These are phyloP conservation scores for Chloroclystis v-ata DNA, from an alignment of 2,888 invertebrate species.

Conservation along the genomic window DNA sequence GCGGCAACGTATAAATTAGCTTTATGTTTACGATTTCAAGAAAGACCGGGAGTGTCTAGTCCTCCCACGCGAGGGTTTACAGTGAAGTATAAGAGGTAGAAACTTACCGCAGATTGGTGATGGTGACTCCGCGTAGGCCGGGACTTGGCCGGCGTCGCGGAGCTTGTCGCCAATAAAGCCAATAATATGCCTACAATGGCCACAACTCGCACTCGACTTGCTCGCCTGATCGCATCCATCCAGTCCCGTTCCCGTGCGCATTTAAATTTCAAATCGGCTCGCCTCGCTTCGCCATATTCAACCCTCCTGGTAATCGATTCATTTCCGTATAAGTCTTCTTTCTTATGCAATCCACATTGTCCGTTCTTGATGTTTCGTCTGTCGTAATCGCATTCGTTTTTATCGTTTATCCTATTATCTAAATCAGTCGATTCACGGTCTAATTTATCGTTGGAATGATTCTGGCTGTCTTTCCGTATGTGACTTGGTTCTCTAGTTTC, in stretches of 20 bases:
- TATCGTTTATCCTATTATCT: slow-evolving; percentile 61
- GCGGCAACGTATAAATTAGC: slow-evolving; percentile 45
- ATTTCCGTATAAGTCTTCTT: slow-evolving; percentile 57
- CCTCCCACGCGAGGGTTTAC: slow-evolving; percentile 24
- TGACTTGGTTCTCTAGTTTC: slow-evolving; percentile 33
- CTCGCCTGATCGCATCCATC: slow-evolving; percentile 55
- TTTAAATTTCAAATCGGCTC: slow-evolving; percentile 67
- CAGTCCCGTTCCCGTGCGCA: slow-evolving; percentile 48
- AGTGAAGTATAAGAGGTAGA: slow-evolving; percentile 13
- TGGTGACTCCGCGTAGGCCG: slow-evolving; percentile 49
- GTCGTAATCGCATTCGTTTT: slow-evolving; percentile 49
- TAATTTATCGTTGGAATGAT: slow-evolving; percentile 66
- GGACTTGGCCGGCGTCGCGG: slow-evolving; percentile 52
- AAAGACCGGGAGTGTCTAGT: slow-evolving; percentile 29
- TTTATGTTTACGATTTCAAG: slow-evolving; percentile 34
- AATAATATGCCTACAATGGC: slow-evolving; percentile 54
- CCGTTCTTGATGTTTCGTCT: slow-evolving; percentile 43
- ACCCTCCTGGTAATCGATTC: slow-evolving; percentile 62
- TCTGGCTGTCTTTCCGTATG: slow-evolving; percentile 43
- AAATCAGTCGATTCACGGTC: slow-evolving; percentile 61
- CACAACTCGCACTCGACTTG: slow-evolving; percentile 53
- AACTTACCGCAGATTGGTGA: slow-evolving; percentile 59
- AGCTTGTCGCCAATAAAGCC: slow-evolving; percentile 50
- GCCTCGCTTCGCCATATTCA: slow-evolving; percentile 56
- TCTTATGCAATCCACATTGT: slow-evolving; percentile 53